phyloP scores from a whole-genome alignment of 92 coral and sea anemone genomes.

The Palythoa grandis region DNA sequence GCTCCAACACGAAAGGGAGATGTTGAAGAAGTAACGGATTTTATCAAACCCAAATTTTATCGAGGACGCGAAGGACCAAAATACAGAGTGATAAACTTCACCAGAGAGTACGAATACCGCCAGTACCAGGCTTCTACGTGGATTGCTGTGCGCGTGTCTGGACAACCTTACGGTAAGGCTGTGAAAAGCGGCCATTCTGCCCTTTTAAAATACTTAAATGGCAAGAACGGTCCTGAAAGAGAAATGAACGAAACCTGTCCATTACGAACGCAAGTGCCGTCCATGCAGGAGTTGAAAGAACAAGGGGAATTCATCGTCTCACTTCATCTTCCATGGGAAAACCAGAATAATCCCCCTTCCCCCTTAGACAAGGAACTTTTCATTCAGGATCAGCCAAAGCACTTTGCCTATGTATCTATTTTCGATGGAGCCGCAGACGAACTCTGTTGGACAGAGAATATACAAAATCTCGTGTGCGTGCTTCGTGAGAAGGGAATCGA shows the following conservation, averaged over 20 bases:
- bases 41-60: constrained; percentile 73
- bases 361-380: constrained; percentile 64
- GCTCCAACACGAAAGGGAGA: constrained; percentile 1
- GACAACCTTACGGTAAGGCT: constrained; percentile 56
- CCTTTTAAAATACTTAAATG: constrained; percentile 72
- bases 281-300: constrained; percentile 45
- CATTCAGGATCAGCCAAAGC: constrained; percentile 75
- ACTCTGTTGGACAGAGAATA: constrained; percentile 47
- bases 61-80: constrained; percentile 86
- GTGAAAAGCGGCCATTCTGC: constrained; percentile 64
- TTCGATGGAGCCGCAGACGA: constrained; percentile 70
- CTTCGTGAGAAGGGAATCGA: constrained; percentile 63
- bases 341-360: constrained; percentile 72
- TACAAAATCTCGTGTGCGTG: constrained; percentile 43
- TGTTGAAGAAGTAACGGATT: constrained; percentile 54
- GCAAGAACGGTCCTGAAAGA: constrained; percentile 82
- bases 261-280: constrained; percentile 59
- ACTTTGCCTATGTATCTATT: constrained; percentile 71
- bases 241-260: constrained; percentile 76
- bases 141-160: constrained; percentile 71
- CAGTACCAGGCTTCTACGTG: constrained; percentile 76
- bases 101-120: constrained; percentile 78
- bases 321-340: constrained; percentile 80
- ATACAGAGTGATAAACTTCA: constrained; percentile 72
- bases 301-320: constrained; percentile 71